phyloP scores from a whole-genome alignment of 2,797 vertebrate species.

The Heteromormyrus szaboi region DNA sequence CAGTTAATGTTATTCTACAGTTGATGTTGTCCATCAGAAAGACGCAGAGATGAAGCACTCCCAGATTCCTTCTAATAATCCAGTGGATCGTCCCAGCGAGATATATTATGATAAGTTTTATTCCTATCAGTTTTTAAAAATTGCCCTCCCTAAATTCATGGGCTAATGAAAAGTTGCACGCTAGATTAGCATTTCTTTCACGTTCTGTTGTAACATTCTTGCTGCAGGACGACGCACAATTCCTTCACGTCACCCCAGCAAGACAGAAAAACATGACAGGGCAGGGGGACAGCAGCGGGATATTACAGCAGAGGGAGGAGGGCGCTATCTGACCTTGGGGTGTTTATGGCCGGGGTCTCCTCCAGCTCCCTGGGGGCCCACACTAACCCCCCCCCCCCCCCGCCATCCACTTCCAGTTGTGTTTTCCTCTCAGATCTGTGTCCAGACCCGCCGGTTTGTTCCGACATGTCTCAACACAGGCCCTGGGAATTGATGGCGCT shows the following conservation, averaged over 20 bases:
- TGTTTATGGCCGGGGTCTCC: neutral
- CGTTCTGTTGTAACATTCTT: slow-evolving; percentile 25
- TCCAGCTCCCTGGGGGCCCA: neutral
- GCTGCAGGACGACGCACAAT: neutral
- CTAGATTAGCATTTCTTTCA: slow-evolving; percentile 19
- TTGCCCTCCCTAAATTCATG: neutral
- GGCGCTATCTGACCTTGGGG: neutral
- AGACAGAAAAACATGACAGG: slow-evolving; percentile 50
- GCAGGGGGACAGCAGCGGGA: slow-evolving; percentile 46
- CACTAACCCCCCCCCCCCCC: too few species aligned
- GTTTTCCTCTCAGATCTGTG: neutral
- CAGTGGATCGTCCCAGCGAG: neutral
- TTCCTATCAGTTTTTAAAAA: neutral
- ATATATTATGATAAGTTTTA: neutral
- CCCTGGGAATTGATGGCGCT: neutral
- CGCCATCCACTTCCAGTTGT: neutral
- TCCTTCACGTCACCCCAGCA: slow-evolving; percentile 20
- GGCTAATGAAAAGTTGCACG: neutral
- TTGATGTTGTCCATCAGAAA: neutral
- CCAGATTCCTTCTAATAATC: neutral
- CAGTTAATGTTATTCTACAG: neutral
- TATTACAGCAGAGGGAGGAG: slow-evolving; percentile 13
- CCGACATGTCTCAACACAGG: neutral
- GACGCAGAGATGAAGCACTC: neutral
- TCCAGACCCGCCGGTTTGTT: neutral